Evolutionary conservation across 2,888 invertebrate genomes (phyloP), one percentile per base, ranked within the genome.

Genomic region (Callosobruchus maculatus): DNA sequence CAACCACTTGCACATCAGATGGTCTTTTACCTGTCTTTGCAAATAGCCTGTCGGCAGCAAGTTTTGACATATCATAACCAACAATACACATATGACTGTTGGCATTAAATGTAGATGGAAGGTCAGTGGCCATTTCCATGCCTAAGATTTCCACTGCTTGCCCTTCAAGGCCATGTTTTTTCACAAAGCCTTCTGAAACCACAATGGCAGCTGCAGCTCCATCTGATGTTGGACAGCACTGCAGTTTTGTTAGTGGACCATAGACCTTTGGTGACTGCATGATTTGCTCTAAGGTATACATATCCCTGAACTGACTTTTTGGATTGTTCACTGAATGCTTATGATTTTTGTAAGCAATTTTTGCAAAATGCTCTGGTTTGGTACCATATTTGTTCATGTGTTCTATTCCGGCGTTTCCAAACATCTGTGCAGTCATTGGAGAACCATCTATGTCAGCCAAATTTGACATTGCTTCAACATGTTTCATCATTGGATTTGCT

Each of bases 221-320:
- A 88, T 99, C 98, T 70, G 98, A 98, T 0, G 99, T 99, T 0
- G 99, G 99, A 84, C 98, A 98, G 87, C 99, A 99, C 85, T 98
- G 98, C 18, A 99, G 89, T 85, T 98, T 98, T 0, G 99, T 99
- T 70, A 99, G 88, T 0, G 97, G 96, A 2, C 95, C 97, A 87
- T 94, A 96, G 78, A 99, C 92, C 84, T 91, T 90, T n/a, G 96
- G 94, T 0, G 98, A 95, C 18, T 93, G 92, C 85, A 94, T 88
- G 74, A 99, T 95, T 88, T 99, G 94, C 74, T 99, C 95, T 77
- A 99, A 87, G 0, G 94, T 92, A 85, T 98, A 98, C 84, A 95
- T 95, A 78, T 96, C 93, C 83, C 93, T 94, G 85, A 98, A 97
- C 86, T 99, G 99, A 0, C 99, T 97, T 82, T 97, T 92, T 22